Evolutionary conservation across 2,113 vertebrate species (phyloP).

Genomic region (Odocoileus hemionus): DNA sequence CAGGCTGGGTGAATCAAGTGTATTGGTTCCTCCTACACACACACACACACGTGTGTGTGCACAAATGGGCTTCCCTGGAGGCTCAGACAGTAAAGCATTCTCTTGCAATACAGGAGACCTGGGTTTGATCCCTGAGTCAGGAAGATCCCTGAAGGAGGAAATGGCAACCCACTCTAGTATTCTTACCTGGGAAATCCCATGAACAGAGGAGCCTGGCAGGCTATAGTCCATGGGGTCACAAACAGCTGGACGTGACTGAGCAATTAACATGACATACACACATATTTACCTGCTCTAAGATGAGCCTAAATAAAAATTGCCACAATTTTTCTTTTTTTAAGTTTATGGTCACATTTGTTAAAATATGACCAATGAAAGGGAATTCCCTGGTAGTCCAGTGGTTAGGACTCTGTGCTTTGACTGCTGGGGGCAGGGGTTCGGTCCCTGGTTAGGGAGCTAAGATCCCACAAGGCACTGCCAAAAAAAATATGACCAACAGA

Average conservation of each 20-base stretch:
- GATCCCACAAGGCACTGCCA: neutral
- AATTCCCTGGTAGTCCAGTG: neutral
- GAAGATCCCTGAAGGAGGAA: neutral
- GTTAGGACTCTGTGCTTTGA: neutral
- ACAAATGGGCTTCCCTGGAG: neutral
- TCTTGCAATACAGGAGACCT: neutral
- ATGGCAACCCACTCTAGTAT: no score
- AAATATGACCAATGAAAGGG: neutral
- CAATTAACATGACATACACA: neutral
- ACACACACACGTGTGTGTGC: accelerated
- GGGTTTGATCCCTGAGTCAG: neutral
- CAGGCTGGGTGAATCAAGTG: neutral
- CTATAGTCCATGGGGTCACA: neutral
- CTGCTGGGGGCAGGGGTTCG: neutral
- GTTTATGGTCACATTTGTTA: neutral
- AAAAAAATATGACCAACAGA: neutral
- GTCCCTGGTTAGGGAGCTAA: neutral
- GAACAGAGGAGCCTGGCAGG: no score
- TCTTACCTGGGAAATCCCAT: no score
- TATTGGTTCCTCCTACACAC: neutral
- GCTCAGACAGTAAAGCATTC: neutral
- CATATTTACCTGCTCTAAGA: neutral
- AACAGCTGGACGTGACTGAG: neutral
- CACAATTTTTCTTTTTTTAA: neutral
- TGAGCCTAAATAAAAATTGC: neutral